These are phyloP conservation scores for Lacanobia wlatinum DNA, from an alignment of 2,888 invertebrate genomes.

Conservation along the genomic window DNA sequence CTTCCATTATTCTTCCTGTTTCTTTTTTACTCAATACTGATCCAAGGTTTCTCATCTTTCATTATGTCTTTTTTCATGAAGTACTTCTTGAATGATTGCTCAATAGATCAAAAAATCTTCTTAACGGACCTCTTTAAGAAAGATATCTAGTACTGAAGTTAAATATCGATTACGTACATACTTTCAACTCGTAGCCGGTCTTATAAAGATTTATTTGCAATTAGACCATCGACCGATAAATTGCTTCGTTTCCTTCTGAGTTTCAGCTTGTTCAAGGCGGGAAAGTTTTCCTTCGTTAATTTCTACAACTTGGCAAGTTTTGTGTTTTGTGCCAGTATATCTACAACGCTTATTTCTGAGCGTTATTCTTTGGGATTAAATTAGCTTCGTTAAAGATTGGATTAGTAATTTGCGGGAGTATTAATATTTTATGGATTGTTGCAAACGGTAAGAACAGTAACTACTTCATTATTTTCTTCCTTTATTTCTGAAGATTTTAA, in stretches of 20 bases:
- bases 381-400: constrained; percentile 23
- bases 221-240: constrained; percentile 59
- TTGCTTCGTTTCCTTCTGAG: constrained; percentile 49
- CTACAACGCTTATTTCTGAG: constrained; percentile 26
- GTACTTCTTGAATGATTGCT: too few species aligned
- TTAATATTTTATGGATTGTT: not conserved
- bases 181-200: constrained; percentile 26
- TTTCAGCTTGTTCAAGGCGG: constrained; percentile 50
- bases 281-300: constrained; percentile 52
- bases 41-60: too few species aligned
- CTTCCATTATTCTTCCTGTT: too few species aligned
- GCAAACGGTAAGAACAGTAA: not conserved
- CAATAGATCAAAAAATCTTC: too few species aligned
- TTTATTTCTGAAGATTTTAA: not conserved
- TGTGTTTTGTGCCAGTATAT: constrained; percentile 37
- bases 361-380: constrained; percentile 44
- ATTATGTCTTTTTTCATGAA: too few species aligned
- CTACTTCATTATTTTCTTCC: not conserved
- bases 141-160: constrained; percentile 13
- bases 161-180: constrained; percentile 37
- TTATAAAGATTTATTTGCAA: constrained; percentile 58
- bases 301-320: constrained; percentile 54
- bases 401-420: constrained; percentile 20
- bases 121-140: not conserved
- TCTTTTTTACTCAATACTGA: too few species aligned